Percentiles rank a stretch among this genome's conserved stretches.
Conservation (phyloP, 1,140 invertebrate genomes). For the Hormaphis cornu region DNA sequence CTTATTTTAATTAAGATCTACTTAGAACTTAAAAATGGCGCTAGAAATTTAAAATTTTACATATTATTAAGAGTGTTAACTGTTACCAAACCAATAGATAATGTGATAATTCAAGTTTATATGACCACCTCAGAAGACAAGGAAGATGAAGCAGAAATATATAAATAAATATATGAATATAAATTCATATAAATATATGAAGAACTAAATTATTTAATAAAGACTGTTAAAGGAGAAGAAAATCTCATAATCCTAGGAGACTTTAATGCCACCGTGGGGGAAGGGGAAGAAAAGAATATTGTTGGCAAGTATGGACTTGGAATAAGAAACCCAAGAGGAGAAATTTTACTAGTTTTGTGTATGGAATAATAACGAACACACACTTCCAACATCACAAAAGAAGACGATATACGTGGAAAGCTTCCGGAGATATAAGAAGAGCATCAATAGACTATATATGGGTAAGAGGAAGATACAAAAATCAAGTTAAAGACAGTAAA, state of each 20-base stretch:
- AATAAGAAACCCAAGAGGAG: constrained; percentile 39
- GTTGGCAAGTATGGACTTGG: constrained; percentile 37
- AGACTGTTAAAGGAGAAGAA: constrained; percentile 33
- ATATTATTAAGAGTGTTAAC: no score
- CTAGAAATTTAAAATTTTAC: no score
- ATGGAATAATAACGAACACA: constrained; percentile 39
- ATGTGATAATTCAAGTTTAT: no score
- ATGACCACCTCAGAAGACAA: no score
- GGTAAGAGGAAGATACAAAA: constrained; percentile 39
- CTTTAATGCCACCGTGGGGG: constrained; percentile 39
- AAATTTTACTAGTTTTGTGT: constrained; percentile 39
- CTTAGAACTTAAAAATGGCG: no score
- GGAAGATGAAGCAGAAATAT: no score
- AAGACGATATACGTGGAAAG: constrained; percentile 41
- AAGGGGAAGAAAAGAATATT: constrained; percentile 19
- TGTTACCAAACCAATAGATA: no score
- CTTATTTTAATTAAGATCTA: no score
- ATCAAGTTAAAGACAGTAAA: constrained; percentile 37
- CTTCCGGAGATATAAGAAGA: constrained; percentile 38
- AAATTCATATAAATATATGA: constrained; percentile 38
- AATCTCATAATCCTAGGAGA: constrained; percentile 36
- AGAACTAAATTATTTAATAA: constrained; percentile 21
- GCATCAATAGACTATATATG: constrained; percentile 42
- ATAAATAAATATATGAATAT: no score
- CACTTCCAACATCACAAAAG: constrained; percentile 39